Evolutionary conservation across 2,113 vertebrate genomes (phyloP), one percentile per base, ranked within the genome.

Genomic region (Poeciliopsis retropinna): DNA sequence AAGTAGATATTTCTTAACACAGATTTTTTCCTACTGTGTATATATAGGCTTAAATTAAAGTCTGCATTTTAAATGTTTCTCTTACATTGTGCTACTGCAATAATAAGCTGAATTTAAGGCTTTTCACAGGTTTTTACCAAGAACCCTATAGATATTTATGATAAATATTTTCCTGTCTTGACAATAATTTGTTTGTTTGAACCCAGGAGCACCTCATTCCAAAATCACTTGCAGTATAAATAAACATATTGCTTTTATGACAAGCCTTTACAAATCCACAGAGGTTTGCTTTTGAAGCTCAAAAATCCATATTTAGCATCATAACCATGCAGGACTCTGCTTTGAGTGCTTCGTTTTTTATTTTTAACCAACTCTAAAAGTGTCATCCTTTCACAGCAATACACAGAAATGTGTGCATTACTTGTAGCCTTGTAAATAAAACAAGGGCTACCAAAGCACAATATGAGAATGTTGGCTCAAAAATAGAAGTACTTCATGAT

Each of bases 251-350:
- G 82, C 84, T 87, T 88, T 84, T 44, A 87, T 77, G 76, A 78
- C 64, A 66, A 70, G 83, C 64, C 74, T 76, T 85, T 83, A 84
- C 73, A 75, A 60, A 67, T 73, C 72, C 62, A 84, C 75, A 87
- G 80, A 88, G 83, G 63, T 80, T 92, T 47, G 44, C 17, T 47
- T 47, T 89, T 92, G 84, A 90, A 90, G 85, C 83, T 70, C 73
- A 60, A 80, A 88, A 88, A 78, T 77, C 79, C 85, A 89, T 75
- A 82, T 88, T 85, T 83, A 89, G 79, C 63, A 81, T 8, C 63
- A 0, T 67, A 75, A 80, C 70, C 67, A 41, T 60, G 63, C 28
- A 1, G 63, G 47, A 62, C 44, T 30, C 34, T 63, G 13, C 71
- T 85, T 70, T 63, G 57, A 80, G 28, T 47, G 63, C 22, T 73